phyloP scores from a whole-genome alignment of 2,113 vertebrate genomes.

The Pseudopodoces humilis region DNA sequence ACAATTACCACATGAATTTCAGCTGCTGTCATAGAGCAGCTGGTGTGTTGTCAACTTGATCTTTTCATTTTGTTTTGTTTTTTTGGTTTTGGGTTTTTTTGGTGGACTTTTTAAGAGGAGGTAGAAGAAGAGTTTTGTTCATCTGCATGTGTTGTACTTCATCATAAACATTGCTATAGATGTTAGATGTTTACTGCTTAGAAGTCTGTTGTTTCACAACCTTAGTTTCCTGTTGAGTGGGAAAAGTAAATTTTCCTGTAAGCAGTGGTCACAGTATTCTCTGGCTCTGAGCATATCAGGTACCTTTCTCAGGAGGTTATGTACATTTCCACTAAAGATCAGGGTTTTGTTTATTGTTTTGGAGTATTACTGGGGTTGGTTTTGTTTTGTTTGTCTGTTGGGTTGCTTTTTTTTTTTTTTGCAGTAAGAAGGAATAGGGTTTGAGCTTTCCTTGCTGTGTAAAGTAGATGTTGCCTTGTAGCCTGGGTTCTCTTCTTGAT shows the following conservation, averaged over 20 bases:
- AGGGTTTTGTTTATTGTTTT: not conserved
- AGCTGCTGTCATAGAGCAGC: slow-evolving; percentile 44
- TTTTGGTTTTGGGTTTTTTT: not conserved
- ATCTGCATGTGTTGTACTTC: not conserved
- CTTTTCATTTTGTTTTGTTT: not conserved
- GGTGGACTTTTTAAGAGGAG: not conserved
- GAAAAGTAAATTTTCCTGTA: not conserved
- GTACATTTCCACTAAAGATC: not conserved
- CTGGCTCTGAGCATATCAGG: not conserved
- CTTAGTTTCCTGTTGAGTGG: not conserved
- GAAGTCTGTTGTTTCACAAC: not conserved
- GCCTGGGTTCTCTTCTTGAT: not conserved
- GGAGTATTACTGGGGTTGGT: not conserved
- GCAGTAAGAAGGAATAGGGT: not conserved
- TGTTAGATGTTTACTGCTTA: not conserved
- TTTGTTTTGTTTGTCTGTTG: not conserved
- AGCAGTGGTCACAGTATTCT: not conserved
- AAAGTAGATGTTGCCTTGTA: not conserved
- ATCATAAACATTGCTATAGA: not conserved
- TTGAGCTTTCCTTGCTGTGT: not conserved
- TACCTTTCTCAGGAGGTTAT: not conserved
- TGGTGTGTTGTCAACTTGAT: slow-evolving; percentile 44
- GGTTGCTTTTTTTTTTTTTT: not conserved
- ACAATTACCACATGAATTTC: slow-evolving; percentile 35
- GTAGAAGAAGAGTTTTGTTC: not conserved